Evolutionary conservation across 2,113 vertebrate species (phyloP), one percentile per base, ranked within the genome.

Genomic region (Microcebus murinus): DNA sequence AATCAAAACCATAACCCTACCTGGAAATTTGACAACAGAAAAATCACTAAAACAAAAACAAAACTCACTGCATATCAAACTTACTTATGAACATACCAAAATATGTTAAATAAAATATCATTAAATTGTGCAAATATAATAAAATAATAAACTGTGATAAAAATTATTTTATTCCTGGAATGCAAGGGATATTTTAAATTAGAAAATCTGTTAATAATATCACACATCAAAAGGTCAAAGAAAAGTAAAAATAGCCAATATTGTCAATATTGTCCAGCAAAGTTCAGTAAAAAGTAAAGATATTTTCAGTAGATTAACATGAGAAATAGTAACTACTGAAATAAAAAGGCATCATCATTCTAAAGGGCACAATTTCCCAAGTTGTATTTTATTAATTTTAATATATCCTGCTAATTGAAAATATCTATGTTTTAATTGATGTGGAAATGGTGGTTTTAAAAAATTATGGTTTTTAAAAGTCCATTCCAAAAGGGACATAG

Each of bases 1-100:
- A 86, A 65, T 77, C 4, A 63, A 4, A 86, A 76, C 18, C 13
- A 88, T 31, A 59, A 50, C 29, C 2, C 18, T 81, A 1, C 15
- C 88, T 90, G 91, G 57, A 96, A 81, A 82, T 81, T 31, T 82
- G 23, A 84, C 27, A 84, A 84, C 7, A 93, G 27, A 93, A 81
- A 76, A 76, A 91, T 77, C 29, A 85, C 59, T 65, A 50, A 50
- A 70, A 27, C 25, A 50, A 91, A 55, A 63, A 73, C 8, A 90
- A 88, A 90, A 88, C 23, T 15, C 48, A 87, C 15, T 36, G 4
- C 14, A 71, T 39, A n/a, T 15, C 68, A 91, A n/a, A 73, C 18
- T 93, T 59, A 73, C 18, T 93, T 59, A 87, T 10, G 29, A 94
- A n/a, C 4, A n/a, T 29, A 81, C 17, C 63, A 85, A 29, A 87